Conservation (phyloP, 2,888 invertebrate species). For the Lithophane leautieri region DNA sequence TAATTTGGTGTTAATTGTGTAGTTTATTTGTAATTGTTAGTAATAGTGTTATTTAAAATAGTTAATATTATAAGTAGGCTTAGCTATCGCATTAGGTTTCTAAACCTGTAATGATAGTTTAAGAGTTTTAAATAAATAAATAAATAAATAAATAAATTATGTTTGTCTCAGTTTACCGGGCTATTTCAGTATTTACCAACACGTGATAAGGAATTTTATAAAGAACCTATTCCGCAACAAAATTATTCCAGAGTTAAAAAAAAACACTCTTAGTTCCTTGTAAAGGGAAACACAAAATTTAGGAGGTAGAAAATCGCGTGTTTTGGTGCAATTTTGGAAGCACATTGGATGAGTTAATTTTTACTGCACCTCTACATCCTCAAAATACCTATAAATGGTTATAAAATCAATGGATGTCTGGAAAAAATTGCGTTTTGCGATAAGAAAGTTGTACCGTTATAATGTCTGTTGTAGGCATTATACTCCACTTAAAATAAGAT, state of each 20-base stretch:
- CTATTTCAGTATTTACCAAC: not conserved
- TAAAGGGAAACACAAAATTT: too few relatives aligned
- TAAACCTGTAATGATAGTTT: too few relatives aligned
- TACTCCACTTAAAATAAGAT: too few relatives aligned
- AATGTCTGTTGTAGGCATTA: not conserved
- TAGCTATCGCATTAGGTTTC: too few relatives aligned
- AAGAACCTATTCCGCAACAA: not conserved
- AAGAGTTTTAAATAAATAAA: too few relatives aligned
- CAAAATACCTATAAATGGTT: not conserved
- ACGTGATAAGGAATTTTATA: not conserved
- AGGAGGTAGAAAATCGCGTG: too few relatives aligned
- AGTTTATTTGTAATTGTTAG: too few relatives aligned
- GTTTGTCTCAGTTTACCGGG: not conserved
- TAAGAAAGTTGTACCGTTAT: not conserved
- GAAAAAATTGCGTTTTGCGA: not conserved
- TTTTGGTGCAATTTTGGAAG: too few relatives aligned
- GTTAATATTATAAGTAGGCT: too few relatives aligned
- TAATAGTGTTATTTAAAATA: too few relatives aligned
- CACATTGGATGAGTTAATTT: not conserved
- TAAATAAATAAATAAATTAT: too few relatives aligned
- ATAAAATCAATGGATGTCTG: not conserved
- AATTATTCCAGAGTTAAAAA: not conserved
- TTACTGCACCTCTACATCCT: not conserved
- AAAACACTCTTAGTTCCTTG: not conserved
- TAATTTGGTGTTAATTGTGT: too few relatives aligned